phyloP scores from a whole-genome alignment of 2,113 vertebrate genomes.

The Mugil cephalus region DNA sequence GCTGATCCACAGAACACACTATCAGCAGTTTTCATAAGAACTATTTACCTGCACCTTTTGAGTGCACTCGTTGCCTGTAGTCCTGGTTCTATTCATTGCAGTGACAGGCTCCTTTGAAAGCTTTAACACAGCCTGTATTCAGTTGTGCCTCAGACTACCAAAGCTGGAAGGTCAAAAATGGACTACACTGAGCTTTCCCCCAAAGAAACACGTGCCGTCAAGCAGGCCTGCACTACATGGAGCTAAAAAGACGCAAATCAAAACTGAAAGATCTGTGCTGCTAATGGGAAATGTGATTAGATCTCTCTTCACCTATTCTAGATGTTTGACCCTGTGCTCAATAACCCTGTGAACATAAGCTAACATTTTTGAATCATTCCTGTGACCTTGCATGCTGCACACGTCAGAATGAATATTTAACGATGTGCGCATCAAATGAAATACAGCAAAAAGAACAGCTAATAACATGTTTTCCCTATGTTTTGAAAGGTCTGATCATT shows the following conservation, averaged over 20 bases:
- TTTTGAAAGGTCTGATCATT: not conserved
- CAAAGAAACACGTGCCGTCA: not conserved
- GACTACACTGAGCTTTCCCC: not conserved
- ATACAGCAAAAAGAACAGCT: too few relatives aligned
- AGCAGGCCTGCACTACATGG: not conserved
- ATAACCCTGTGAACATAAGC: too few relatives aligned
- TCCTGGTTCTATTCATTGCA: slow-evolving; percentile 2
- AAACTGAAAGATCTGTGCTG: not conserved
- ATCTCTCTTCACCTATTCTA: not conserved
- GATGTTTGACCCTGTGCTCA: too few relatives aligned
- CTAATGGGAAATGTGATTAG: not conserved
- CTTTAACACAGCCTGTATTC: not conserved
- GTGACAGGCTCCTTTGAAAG: slow-evolving; percentile 1
- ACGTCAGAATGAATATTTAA: too few relatives aligned
- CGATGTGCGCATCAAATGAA: too few relatives aligned
- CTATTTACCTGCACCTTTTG: slow-evolving; percentile 3
- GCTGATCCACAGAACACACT: slow-evolving; percentile 6
- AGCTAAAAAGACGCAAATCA: not conserved
- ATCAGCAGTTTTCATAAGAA: not conserved
- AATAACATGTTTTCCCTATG: not conserved
- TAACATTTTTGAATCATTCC: too few relatives aligned
- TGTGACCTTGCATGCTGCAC: too few relatives aligned
- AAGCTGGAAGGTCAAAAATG: not conserved
- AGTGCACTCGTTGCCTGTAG: not conserved
- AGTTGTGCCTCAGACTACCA: not conserved